phyloP scores from a whole-genome alignment of 92 coral and sea anemone species.

The Phymanthus crucifer region DNA sequence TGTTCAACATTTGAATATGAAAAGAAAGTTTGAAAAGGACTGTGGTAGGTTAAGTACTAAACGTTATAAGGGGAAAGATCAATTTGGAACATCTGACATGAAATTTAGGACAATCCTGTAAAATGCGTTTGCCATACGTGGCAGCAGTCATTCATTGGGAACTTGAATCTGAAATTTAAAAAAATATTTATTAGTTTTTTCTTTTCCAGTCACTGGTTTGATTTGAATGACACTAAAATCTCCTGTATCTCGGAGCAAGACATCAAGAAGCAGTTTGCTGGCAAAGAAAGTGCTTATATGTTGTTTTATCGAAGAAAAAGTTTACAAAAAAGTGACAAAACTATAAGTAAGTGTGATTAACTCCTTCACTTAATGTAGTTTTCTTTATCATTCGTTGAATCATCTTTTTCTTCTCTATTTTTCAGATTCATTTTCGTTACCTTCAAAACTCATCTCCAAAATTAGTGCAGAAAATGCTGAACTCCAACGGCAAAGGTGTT shows the following conservation, averaged over 20 bases:
- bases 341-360: not conserved
- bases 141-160: no score
- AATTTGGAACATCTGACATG: no score
- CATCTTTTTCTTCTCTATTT: not conserved
- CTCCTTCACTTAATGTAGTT: not conserved
- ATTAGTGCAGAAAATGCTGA: constrained; percentile 44
- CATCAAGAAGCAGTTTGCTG: constrained; percentile 77
- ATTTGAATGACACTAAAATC: constrained; percentile 69
- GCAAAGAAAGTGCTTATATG: constrained; percentile 89
- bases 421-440: constrained; percentile 13
- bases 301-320: constrained; percentile 66
- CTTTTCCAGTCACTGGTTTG: constrained; percentile 61
- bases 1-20: no score
- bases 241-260: constrained; percentile 64
- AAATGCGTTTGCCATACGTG: no score
- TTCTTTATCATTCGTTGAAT: not conserved
- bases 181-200: not conserved
- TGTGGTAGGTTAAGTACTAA: no score
- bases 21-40: no score
- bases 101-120: no score
- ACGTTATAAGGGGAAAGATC: no score
- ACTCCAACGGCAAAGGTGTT: constrained; percentile 54
- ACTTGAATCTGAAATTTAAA: no score
- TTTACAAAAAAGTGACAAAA: not conserved
- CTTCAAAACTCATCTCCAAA: constrained; percentile 42